Conservation (phyloP, 2,113 vertebrate species). For the Brachypodius melanocephalos region DNA sequence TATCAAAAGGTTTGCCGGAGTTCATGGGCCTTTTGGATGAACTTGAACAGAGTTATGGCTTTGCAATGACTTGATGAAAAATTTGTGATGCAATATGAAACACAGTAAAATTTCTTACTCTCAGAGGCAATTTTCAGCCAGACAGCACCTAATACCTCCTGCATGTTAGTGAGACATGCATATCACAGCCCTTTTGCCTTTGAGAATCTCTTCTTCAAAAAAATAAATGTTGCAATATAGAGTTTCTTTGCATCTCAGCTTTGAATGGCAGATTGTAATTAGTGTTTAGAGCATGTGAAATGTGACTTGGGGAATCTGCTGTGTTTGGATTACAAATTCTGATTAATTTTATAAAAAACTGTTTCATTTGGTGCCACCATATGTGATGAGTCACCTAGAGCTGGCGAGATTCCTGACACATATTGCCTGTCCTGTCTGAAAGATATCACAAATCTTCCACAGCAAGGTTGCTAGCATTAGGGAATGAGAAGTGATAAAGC, state of each 20-base stretch:
- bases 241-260: neutral
- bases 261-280: constrained; percentile 50
- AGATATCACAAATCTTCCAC: neutral
- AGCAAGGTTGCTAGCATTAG: neutral
- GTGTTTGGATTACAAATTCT: neutral
- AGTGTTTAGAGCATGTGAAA: constrained; percentile 22
- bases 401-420: neutral
- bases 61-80: neutral
- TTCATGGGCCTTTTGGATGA: constrained; percentile 8
- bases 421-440: constrained; percentile 11
- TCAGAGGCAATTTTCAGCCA: neutral
- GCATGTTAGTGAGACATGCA: neutral
- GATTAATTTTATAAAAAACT: constrained; percentile 38
- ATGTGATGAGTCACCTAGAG: constrained; percentile 24
- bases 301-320: constrained; percentile 45
- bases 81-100: neutral
- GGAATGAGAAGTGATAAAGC: neutral
- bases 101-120: neutral
- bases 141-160: neutral
- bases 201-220: neutral
- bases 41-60: neutral
- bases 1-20: constrained; percentile 17
- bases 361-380: constrained; percentile 52
- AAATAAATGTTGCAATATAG: neutral
- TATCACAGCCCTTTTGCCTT: neutral